Conservation (phyloP, 2,797 vertebrate genomes). For the Melanotaenia maccullochi region DNA sequence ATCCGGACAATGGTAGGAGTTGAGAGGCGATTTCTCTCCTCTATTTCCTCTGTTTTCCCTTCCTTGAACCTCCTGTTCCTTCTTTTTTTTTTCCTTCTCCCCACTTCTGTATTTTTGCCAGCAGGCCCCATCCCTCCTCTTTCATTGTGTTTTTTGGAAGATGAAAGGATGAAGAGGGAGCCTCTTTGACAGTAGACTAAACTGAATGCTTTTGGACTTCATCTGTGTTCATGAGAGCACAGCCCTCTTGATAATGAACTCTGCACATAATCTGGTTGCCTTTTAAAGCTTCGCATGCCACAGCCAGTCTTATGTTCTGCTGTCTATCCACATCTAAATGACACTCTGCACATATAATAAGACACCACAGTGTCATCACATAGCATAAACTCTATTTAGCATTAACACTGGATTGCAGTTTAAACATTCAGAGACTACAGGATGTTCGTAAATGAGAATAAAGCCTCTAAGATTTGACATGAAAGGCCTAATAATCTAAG, state of each 20-base stretch:
- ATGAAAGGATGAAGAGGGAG: constrained; percentile 68
- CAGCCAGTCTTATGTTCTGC: constrained; percentile 24
- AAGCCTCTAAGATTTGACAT: constrained; percentile 36
- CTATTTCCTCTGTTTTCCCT: constrained; percentile 56
- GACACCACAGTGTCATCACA: constrained; percentile 10
- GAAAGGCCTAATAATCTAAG: constrained; percentile 23
- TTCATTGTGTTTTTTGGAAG: constrained; percentile 61
- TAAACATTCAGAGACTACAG: constrained; percentile 27
- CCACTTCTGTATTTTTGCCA: constrained; percentile 59
- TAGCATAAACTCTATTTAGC: constrained; percentile 28
- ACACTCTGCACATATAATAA: constrained; percentile 18
- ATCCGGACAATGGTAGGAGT: constrained; percentile 81
- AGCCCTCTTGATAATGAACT: constrained; percentile 68
- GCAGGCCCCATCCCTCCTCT: constrained; percentile 56
- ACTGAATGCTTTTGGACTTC: constrained; percentile 77
- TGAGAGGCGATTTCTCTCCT: constrained; percentile 77
- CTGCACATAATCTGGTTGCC: constrained; percentile 16
- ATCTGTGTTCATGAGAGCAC: constrained; percentile 68
- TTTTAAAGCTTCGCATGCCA: constrained; percentile 27
- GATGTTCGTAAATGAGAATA: constrained; percentile 8
- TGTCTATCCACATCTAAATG: constrained; percentile 18
- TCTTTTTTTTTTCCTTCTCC: constrained; percentile 67
- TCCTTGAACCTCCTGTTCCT: constrained; percentile 63
- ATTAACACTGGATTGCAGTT: constrained; percentile 5
- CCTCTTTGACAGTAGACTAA: constrained; percentile 71